Conservation (phyloP, 1,140 invertebrate genomes). For the Apolygus lucorum region DNA sequence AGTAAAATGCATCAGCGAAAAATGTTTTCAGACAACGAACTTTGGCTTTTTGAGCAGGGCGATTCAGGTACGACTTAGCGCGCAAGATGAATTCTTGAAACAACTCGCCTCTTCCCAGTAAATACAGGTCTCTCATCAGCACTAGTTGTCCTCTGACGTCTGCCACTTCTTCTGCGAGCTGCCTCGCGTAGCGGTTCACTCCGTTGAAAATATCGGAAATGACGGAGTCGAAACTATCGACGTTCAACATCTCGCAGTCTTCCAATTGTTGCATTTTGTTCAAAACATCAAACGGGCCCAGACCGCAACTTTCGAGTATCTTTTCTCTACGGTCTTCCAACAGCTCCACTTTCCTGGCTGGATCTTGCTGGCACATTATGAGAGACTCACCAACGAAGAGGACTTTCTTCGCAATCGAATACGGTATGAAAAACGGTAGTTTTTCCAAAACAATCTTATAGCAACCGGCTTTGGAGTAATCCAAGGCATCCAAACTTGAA, state of each 20-base stretch:
- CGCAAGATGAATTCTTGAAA: not conserved
- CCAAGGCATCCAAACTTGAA: not conserved
- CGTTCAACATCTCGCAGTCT: not conserved
- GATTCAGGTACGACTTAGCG: not conserved
- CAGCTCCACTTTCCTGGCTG: not conserved
- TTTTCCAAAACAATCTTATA: not conserved
- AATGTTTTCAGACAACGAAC: not conserved
- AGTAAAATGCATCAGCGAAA: conserved; percentile 20
- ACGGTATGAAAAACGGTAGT: conserved; percentile 13
- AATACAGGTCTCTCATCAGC: conserved; percentile 8
- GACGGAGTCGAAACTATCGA: not conserved
- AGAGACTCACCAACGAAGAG: conserved; percentile 22
- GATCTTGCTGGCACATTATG: conserved; percentile 1
- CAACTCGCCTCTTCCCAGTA: not conserved
- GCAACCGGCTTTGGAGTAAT: not conserved
- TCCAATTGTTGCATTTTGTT: not conserved
- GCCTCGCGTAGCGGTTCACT: conserved; percentile 1
- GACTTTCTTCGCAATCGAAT: conserved; percentile 15
- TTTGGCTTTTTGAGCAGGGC: not conserved
- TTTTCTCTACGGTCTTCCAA: not conserved
- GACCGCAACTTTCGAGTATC: not conserved
- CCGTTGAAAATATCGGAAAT: conserved; percentile 16
- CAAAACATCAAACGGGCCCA: not conserved
- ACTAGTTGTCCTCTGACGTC: conserved; percentile 9
- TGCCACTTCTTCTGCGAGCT: conserved; percentile 4